Percentiles rank a stretch among this genome's conserved stretches.
Conservation (phyloP, 2,113 vertebrate species). For the Hypomesus transpacificus region DNA sequence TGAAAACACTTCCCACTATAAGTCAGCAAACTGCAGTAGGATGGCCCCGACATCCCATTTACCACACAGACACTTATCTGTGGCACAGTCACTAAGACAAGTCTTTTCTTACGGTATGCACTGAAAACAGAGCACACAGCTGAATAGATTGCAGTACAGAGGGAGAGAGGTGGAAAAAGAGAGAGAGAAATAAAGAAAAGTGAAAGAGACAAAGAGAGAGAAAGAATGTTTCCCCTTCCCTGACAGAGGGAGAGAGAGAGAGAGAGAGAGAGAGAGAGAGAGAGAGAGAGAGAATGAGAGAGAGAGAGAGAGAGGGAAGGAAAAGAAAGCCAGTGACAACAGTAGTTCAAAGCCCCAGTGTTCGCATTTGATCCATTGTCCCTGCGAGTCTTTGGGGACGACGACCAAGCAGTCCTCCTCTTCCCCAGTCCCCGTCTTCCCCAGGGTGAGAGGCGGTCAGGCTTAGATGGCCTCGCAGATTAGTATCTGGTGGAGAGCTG, state of each 20-base stretch:
- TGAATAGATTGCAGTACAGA: slow-evolving; percentile 31
- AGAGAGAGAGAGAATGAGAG: no score
- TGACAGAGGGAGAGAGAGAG: no score
- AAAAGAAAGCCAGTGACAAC: slow-evolving; percentile 50
- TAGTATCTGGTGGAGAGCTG: slow-evolving; percentile 58
- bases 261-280: no score
- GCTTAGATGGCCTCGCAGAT: slow-evolving; percentile 59
- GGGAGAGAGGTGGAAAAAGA: slow-evolving; percentile 24
- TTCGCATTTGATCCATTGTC: slow-evolving; percentile 73
- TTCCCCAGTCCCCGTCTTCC: slow-evolving; percentile 73
- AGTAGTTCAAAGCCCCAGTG: slow-evolving; percentile 68
- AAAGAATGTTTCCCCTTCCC: no score
- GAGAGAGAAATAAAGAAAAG: no score
- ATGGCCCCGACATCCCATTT: slow-evolving; percentile 21
- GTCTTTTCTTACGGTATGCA: slow-evolving; percentile 43
- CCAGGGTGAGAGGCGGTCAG: slow-evolving; percentile 56
- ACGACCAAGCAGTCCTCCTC: slow-evolving; percentile 68
- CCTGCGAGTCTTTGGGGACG: slow-evolving; percentile 62
- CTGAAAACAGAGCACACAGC: slow-evolving; percentile 22
- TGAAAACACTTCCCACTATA: slow-evolving; percentile 18
- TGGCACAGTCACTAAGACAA: slow-evolving; percentile 38
- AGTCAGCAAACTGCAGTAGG: slow-evolving; percentile 18
- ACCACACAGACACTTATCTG: slow-evolving; percentile 26
- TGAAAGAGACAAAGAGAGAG: no score
- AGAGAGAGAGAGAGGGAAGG: background rate